A percentile compares a stretch with the other conserved stretches of the same genome.
Evolutionary conservation across 2,113 vertebrate species (phyloP).

Genomic region (Microtus montanus): DNA sequence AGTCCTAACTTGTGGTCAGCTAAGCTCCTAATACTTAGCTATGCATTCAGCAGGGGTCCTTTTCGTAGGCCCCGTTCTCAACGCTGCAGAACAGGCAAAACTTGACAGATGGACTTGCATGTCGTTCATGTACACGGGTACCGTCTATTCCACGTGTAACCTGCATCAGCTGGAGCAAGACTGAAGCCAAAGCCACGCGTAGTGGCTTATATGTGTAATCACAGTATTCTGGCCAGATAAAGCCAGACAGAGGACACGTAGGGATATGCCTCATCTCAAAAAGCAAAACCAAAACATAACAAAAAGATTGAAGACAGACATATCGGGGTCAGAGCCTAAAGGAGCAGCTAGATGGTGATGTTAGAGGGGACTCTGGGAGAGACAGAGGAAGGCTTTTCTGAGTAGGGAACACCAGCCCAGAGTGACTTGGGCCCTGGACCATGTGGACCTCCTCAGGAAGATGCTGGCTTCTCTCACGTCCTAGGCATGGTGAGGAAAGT

Average conservation of each 20-base stretch:
- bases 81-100: background rate
- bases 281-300: background rate
- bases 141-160: background rate
- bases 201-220: background rate
- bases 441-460: background rate
- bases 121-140: background rate
- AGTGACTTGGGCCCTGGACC: background rate
- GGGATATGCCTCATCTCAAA: background rate
- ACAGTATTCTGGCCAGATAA: background rate
- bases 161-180: background rate
- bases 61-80: background rate
- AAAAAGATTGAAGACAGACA: background rate
- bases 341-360: background rate
- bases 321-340: background rate
- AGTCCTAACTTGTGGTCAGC: background rate
- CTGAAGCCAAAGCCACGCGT: background rate
- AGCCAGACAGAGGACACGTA: background rate
- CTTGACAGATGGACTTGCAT: background rate
- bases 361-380: background rate
- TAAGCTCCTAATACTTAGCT: background rate
- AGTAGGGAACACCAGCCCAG: background rate
- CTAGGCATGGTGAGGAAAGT: background rate
- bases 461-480: fast-evolving
- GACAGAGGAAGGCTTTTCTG: background rate
- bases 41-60: background rate